Evolutionary conservation across 1,140 invertebrate genomes (phyloP).

Genomic region (Aethina tumida): DNA sequence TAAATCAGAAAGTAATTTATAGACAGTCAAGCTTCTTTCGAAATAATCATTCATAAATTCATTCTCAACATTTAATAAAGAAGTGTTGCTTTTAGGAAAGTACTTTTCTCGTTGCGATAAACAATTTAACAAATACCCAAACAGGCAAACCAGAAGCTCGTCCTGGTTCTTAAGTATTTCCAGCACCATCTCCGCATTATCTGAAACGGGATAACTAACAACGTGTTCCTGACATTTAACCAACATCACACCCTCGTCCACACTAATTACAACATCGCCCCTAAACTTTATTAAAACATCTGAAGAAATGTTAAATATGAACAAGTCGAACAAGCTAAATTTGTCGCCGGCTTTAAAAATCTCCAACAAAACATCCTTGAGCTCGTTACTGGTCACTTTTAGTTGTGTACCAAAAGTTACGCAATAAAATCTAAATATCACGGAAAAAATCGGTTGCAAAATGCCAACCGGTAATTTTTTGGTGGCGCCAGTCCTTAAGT

Average conservation of each 20-base stretch:
- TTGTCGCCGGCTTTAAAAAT: constrained; percentile 14
- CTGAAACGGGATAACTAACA: constrained; percentile 1
- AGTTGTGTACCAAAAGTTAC: constrained; percentile 14
- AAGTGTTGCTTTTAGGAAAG: constrained; percentile 15
- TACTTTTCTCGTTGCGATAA: constrained; percentile 18
- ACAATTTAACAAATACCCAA: constrained; percentile 21
- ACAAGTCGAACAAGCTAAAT: constrained; percentile 19
- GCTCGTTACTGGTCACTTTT: constrained; percentile 15
- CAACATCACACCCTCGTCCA: constrained; percentile 8
- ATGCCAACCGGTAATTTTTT: constrained; percentile 16
- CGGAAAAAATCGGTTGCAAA: constrained; percentile 17
- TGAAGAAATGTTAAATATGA: constrained; percentile 21
- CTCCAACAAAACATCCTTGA: constrained; percentile 20
- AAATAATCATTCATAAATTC: constrained; percentile 17
- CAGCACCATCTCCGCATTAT: constrained; percentile 13
- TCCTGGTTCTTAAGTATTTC: constrained; percentile 11
- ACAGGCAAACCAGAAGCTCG: constrained; percentile 11
- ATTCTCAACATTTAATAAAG: constrained; percentile 17
- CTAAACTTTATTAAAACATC: constrained; percentile 12
- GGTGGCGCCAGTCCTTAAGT: constrained; percentile 13
- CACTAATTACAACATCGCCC: constrained; percentile 14
- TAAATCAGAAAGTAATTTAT: constrained; percentile 29
- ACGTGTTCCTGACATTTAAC: constrained; percentile 10
- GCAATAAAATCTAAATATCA: constrained; percentile 24
- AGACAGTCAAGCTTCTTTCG: constrained; percentile 22